Percentiles rank a stretch among this genome's conserved stretches.
Conservation (phyloP, 64 coral and sea anemone genomes). For the Dendronephthya gigantea region DNA sequence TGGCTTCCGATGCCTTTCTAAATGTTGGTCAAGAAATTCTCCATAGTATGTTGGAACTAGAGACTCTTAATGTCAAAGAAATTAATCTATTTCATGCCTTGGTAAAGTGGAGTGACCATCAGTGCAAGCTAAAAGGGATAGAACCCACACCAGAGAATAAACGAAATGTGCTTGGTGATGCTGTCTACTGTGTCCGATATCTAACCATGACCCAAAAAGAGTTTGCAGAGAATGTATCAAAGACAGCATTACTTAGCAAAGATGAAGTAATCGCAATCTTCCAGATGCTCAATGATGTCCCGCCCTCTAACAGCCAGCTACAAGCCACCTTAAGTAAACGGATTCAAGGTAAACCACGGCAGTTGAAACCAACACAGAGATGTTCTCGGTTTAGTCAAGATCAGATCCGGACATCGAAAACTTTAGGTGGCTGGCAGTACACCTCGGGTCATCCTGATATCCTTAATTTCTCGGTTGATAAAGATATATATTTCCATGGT, state of each 20-base stretch:
- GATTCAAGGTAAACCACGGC: neutral
- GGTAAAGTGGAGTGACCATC: neutral
- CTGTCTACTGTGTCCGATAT: neutral
- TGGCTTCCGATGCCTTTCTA: neutral
- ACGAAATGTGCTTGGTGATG: neutral
- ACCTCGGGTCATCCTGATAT: slow-evolving; percentile 5
- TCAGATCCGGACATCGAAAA: neutral
- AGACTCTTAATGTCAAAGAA: neutral
- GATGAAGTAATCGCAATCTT: slow-evolving; percentile 14
- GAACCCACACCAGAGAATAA: neutral
- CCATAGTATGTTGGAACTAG: neutral
- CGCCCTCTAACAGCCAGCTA: neutral
- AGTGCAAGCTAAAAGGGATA: neutral
- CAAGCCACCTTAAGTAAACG: neutral
- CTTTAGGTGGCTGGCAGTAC: slow-evolving; percentile 8
- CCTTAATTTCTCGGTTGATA: slow-evolving; percentile 9
- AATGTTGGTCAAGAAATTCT: slow-evolving; percentile 8
- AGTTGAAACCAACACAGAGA: neutral
- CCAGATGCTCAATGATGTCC: neutral
- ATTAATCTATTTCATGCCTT: slow-evolving; percentile 8
- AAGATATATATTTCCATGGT: slow-evolving; percentile 6
- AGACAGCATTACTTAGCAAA: neutral
- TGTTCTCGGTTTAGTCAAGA: neutral
- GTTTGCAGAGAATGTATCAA: neutral
- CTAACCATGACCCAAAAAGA: slow-evolving; percentile 12